These are phyloP conservation scores for Oncorhynchus nerka DNA, from an alignment of 2,113 vertebrate species.

Conservation along the genomic window DNA sequence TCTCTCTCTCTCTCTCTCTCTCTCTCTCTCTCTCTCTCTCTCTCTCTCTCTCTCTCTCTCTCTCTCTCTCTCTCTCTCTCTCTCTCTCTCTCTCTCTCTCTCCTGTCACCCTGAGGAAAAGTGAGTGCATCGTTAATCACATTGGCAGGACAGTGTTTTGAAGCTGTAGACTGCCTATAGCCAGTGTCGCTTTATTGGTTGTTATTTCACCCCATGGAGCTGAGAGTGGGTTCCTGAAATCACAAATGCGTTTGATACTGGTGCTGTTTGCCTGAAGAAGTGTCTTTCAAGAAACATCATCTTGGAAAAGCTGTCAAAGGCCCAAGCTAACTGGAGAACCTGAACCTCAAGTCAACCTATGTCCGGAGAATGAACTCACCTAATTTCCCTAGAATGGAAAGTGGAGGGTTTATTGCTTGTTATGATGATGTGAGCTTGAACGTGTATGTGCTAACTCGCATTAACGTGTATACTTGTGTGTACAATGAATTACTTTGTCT, in stretches of 20 bases:
- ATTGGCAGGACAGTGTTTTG: conserved; percentile 71
- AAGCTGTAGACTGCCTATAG: conserved; percentile 55
- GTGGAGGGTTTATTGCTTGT: conserved; percentile 61
- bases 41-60: conserved; percentile 53
- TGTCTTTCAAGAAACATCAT: conserved; percentile 35
- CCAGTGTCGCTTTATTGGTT: conserved; percentile 62
- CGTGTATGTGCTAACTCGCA: conserved; percentile 48
- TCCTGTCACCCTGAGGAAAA: conserved; percentile 70
- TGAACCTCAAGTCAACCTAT: conserved; percentile 58
- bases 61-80: conserved; percentile 60
- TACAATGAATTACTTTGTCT: conserved; percentile 62
- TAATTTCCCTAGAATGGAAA: conserved; percentile 62
- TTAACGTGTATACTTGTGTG: conserved; percentile 43
- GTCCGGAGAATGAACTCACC: conserved; percentile 59
- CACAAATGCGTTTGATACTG: conserved; percentile 41
- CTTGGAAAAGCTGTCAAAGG: conserved; percentile 31
- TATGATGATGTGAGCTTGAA: conserved; percentile 57
- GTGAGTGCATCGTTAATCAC: conserved; percentile 72
- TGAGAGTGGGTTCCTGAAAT: conserved; percentile 40
- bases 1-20: conserved; percentile 37
- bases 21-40: conserved; percentile 60
- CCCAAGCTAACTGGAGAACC: conserved; percentile 19
- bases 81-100: conserved; percentile 25
- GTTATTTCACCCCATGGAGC: conserved; percentile 50
- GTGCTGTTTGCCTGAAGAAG: conserved; percentile 39